Evolutionary conservation across 2,113 vertebrate species (phyloP).

Genomic region (Xyrauchen texanus): DNA sequence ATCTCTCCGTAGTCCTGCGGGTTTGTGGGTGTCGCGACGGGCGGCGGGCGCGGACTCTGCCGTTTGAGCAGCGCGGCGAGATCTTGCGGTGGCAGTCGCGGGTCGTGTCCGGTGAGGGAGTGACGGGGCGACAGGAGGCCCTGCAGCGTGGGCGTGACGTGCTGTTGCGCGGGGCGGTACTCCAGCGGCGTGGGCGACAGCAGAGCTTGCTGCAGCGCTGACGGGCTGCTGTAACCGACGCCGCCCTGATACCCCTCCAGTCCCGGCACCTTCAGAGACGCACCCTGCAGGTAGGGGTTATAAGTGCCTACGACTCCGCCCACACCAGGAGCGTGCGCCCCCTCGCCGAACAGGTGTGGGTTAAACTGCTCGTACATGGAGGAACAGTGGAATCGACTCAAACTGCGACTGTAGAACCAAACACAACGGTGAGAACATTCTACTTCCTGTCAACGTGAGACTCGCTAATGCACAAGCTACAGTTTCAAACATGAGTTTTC

Average conservation of each 20-base stretch:
- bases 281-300: conserved; percentile 77
- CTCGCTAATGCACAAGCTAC: too few species aligned
- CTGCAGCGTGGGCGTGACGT: conserved; percentile 93
- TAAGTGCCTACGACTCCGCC: conserved; percentile 70
- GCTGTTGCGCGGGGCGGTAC: conserved; percentile 87
- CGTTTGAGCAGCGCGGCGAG: conserved; percentile 90
- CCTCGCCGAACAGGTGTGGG: conserved; percentile 80
- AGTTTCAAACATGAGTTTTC: too few species aligned
- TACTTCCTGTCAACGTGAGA: too few species aligned
- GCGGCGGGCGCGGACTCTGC: conserved; percentile 73
- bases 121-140: conserved; percentile 95
- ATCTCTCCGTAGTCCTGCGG: conserved; percentile 86
- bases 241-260: conserved; percentile 78
- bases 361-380: conserved; percentile 91
- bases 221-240: conserved; percentile 73
- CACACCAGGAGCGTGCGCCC: conserved; percentile 51
- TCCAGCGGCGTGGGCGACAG: conserved; percentile 92
- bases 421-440: neutral
- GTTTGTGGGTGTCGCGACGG: conserved; percentile 44
- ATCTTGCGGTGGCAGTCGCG: conserved; percentile 87
- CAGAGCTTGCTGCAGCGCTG: conserved; percentile 94
- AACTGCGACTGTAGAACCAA: conserved; percentile 72
- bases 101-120: conserved; percentile 92
- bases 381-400: conserved; percentile 83
- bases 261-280: conserved; percentile 80